Evolutionary conservation across 2,113 vertebrate genomes (phyloP), one percentile per base, ranked within the genome.

Genomic region (Pedionomus torquatus): DNA sequence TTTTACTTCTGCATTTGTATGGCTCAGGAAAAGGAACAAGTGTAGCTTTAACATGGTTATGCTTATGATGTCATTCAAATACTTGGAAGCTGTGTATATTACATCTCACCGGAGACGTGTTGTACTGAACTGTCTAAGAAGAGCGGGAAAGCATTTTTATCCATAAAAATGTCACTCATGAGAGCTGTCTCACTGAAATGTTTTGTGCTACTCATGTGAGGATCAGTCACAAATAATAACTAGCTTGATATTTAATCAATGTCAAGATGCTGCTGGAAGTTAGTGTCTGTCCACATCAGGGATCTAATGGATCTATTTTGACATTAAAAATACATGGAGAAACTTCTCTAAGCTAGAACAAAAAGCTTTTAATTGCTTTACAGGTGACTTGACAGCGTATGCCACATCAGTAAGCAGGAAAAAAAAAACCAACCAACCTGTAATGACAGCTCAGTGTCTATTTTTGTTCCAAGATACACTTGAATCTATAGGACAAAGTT

Each of bases 1-100:
- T 85, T 87, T 88, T 77, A 77, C 68, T 96, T 93, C 95, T 94
- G 75, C 35, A 21, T 89, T 92, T 80, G 63, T 3, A 11, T 13
- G 51, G 64, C 65, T 68, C 49, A 44, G 43, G n/a, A 91, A 90
- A 83, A 51, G 69, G 76, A 89, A 41, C 8, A 11, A 11, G 43
- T 1, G 35, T 35, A 30, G 43, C 48, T 77, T 55, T 39, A 15
- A 23, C 8, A 8, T 17, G 35, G 75, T 17, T 19, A 5, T 10
- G 33, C 41, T 58, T 20, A 3, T 23, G n/a, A 64, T 58, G 51
- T 11, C 20, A 51, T 31, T 74, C 7, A 19, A 78, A 44, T 25
- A 17, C 26, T 48, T 17, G 30, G 54, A 72, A 77, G 61, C 41
- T 6, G 9, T 5, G 39, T 26, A 23, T 15, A 20, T n/a, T 43